Conservation (phyloP, 1,140 invertebrate species). For the Drosophila paulistorum region DNA sequence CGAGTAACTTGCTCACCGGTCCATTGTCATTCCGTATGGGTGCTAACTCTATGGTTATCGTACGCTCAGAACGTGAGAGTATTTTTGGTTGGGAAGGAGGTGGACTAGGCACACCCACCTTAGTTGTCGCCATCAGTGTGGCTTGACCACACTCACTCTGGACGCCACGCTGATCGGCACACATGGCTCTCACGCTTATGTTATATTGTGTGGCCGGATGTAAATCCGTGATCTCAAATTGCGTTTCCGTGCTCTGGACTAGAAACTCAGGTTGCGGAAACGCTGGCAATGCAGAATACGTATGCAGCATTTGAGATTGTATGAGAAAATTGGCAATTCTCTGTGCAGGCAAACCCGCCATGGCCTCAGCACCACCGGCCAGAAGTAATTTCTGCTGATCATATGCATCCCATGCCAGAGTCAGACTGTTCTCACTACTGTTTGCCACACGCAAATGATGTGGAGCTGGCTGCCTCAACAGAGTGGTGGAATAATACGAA, state of each 20-base stretch:
- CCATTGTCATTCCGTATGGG: constrained; percentile 89
- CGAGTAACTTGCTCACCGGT: constrained; percentile 88
- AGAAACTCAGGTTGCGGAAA: constrained; percentile 82
- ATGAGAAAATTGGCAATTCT: constrained; percentile 84
- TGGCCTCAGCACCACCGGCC: constrained; percentile 42
- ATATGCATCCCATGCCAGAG: constrained; percentile 83
- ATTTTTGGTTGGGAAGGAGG: constrained; percentile 86
- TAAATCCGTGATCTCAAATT: constrained; percentile 85
- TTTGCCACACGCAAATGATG: constrained; percentile 83
- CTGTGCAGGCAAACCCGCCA: constrained; percentile 40
- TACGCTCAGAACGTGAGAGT: constrained; percentile 84
- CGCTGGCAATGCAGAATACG: constrained; percentile 79
- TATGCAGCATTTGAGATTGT: constrained; percentile 82
- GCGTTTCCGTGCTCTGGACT: constrained; percentile 83
- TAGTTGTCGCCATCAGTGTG: constrained; percentile 86
- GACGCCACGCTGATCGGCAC: constrained; percentile 66
- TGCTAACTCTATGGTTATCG: constrained; percentile 86
- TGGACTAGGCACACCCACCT: constrained; percentile 88
- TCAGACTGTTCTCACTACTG: constrained; percentile 84
- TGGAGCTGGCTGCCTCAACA: constrained; percentile 80
- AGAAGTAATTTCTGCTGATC: constrained; percentile 68
- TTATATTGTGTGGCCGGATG: constrained; percentile 89
- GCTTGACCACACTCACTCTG: constrained; percentile 84
- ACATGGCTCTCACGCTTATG: constrained; percentile 87
- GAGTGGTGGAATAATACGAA: constrained; percentile 84